Percentiles rank a stretch among this genome's conserved stretches.
These are phyloP conservation scores for Squalus acanthias DNA, from an alignment of 2,797 vertebrate genomes.

Conservation along the genomic window DNA sequence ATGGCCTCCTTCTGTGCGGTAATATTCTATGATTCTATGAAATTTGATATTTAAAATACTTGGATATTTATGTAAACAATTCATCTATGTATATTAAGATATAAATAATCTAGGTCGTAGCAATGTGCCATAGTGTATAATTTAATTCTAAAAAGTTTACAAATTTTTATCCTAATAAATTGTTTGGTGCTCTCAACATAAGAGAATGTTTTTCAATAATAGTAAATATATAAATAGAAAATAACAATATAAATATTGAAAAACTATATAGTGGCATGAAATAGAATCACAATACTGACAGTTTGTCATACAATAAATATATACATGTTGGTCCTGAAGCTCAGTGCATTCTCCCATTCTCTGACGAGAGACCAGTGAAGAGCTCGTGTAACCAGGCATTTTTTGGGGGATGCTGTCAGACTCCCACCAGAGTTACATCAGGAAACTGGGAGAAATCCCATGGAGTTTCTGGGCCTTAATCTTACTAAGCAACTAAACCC, in stretches of 20 bases:
- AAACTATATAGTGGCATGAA: background rate
- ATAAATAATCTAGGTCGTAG: background rate
- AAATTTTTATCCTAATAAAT: background rate
- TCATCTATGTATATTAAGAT: background rate
- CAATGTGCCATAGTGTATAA: background rate
- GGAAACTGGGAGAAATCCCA: background rate
- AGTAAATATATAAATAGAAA: background rate
- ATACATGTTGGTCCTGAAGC: background rate
- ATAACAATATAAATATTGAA: background rate
- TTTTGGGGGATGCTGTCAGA: background rate
- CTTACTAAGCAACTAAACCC: background rate
- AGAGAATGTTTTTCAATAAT: background rate
- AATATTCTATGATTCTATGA: background rate
- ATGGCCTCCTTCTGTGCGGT: background rate
- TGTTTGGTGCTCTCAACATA: background rate
- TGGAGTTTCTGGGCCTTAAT: no score
- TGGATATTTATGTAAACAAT: background rate
- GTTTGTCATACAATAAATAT: background rate
- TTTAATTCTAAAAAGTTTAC: background rate
- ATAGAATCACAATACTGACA: background rate
- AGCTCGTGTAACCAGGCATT: background rate
- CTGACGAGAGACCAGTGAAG: background rate
- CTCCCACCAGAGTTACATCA: background rate
- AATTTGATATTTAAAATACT: background rate
- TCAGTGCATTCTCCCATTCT: background rate